Conservation (phyloP, 2,113 vertebrate species). For the human (Homo sapiens) region DNA sequence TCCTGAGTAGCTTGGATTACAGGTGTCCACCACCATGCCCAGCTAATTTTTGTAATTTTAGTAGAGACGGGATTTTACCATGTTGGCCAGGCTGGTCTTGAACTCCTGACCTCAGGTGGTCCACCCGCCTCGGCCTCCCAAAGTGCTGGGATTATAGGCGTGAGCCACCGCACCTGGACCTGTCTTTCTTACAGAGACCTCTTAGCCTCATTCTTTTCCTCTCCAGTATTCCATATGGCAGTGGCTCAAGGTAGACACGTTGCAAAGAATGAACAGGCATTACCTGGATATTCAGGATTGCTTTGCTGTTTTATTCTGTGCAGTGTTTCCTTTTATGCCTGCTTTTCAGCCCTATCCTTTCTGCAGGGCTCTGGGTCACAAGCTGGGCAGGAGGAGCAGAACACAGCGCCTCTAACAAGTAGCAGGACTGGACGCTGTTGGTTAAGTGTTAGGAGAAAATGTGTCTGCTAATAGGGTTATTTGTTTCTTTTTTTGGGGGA, state of each 20-base stretch:
- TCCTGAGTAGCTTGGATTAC: too few relatives aligned
- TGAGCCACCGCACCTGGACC: too few relatives aligned
- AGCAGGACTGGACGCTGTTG: not conserved
- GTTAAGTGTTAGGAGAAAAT: not conserved
- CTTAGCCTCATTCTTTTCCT: not conserved
- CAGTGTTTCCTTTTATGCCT: rapidly evolving
- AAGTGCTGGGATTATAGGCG: too few relatives aligned
- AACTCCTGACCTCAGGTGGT: too few relatives aligned
- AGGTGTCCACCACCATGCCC: too few relatives aligned
- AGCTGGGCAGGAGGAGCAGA: not conserved
- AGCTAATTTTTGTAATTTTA: too few relatives aligned
- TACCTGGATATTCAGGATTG: rapidly evolving
- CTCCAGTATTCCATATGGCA: not conserved
- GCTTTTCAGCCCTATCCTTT: rapidly evolving
- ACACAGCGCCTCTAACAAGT: rapidly evolving
- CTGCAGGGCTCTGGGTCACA: not conserved
- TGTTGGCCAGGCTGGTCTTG: too few relatives aligned
- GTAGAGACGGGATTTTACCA: too few relatives aligned
- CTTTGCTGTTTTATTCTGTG: not conserved
- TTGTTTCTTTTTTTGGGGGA: not conserved
- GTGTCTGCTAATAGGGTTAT: not conserved
- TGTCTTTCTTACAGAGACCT: not conserved
- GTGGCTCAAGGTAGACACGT: not conserved
- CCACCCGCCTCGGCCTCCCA: too few relatives aligned
- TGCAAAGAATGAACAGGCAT: rapidly evolving